A percentile compares a stretch with the other conserved stretches of the same genome.
Evolutionary conservation across 2,888 invertebrate species (phyloP).

Genomic region (Drosophila nr. medialis): DNA sequence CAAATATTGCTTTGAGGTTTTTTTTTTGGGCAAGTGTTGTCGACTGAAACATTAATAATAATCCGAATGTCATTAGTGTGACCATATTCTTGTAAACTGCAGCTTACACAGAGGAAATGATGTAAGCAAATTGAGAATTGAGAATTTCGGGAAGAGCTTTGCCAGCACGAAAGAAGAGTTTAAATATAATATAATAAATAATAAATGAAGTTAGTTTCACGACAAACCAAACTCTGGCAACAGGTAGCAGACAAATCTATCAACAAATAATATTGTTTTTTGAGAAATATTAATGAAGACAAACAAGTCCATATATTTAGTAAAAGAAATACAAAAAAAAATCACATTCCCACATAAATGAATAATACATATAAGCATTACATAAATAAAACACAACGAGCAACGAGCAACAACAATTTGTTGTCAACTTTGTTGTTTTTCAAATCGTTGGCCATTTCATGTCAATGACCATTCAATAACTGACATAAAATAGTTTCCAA

Average conservation of each 20-base stretch:
- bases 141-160: not conserved
- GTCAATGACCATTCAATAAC: constrained; percentile 70
- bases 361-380: constrained; percentile 13
- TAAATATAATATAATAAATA: not conserved
- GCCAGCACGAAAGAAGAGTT: not conserved
- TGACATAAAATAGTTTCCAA: constrained; percentile 64
- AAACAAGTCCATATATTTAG: not conserved
- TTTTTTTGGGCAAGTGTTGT: constrained; percentile 4
- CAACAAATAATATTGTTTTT: not conserved
- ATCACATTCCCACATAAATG: not conserved
- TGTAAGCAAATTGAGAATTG: constrained; percentile 16
- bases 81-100: constrained; percentile 17
- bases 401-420: constrained; percentile 54
- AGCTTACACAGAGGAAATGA: constrained; percentile 25
- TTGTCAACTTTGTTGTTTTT: constrained; percentile 60
- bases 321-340: not conserved
- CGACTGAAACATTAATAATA: constrained; percentile 9
- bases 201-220: not conserved
- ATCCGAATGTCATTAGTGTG: constrained; percentile 19
- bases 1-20: constrained; percentile 16
- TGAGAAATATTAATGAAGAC: not conserved
- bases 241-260: not conserved
- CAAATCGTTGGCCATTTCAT: constrained; percentile 35
- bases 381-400: not conserved
- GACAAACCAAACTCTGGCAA: not conserved